These are phyloP conservation scores for Glaucopsyche alexis DNA, from an alignment of 2,888 invertebrate species.

Conservation along the genomic window DNA sequence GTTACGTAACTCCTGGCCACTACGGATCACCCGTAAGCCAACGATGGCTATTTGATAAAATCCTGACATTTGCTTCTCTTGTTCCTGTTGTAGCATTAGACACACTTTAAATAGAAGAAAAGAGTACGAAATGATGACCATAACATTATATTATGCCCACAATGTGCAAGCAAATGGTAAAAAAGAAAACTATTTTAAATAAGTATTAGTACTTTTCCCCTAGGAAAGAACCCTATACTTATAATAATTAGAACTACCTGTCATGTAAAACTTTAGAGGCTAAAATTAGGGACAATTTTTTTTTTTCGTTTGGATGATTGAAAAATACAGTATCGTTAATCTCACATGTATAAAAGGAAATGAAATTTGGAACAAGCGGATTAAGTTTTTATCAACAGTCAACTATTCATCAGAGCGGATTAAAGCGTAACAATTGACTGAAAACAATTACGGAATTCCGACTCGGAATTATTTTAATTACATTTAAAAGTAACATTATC, in stretches of 20 bases:
- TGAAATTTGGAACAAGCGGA: conserved; percentile 15
- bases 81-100: conserved; percentile 30
- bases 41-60: conserved; percentile 39
- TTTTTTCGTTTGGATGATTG: no score
- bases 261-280: no score
- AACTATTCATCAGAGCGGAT: conserved; percentile 26
- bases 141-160: no score
- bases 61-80: conserved; percentile 34
- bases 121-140: not conserved
- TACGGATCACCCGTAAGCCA: conserved; percentile 33
- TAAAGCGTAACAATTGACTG: conserved; percentile 22
- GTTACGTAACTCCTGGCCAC: conserved; percentile 27
- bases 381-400: conserved; percentile 22
- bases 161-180: no score
- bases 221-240: no score
- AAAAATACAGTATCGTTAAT: not conserved
- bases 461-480: conserved; percentile 25
- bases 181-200: no score
- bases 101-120: not conserved
- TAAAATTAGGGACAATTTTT: no score
- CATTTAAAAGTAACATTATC: conserved; percentile 26
- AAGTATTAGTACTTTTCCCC: no score
- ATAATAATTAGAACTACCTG: no score
- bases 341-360: not conserved
- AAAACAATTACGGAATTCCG: conserved; percentile 28